Evolutionary conservation across 1,140 invertebrate genomes (phyloP), one percentile per base, ranked within the genome.

Genomic region (Musca domestica): DNA sequence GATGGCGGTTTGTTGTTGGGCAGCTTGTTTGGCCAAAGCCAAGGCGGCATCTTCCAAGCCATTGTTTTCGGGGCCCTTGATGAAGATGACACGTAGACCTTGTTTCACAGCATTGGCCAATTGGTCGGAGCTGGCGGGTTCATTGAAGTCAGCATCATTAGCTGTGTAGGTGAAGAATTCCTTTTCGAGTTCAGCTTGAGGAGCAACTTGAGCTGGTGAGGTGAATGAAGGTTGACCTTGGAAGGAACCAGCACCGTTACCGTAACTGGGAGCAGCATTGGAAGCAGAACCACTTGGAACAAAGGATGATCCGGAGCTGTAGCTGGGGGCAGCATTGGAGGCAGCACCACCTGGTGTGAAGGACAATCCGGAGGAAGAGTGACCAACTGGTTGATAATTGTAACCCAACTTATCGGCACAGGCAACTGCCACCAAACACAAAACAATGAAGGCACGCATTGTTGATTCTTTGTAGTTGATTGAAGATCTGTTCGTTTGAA

Each of bases 341-440:
- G 25, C 17, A 63, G 25, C 51, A 23, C 70, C 71, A 46, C 71
- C 73, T 14, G 77, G 77, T 17, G 68, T 48, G 63, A 76, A 79
- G 2, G 74, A 79, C 0, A 75, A 67, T 3, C 76, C 77, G 2
- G 77, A 77, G 1, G 67, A 6, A 0, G 77, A 80, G 41, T 77
- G 74, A 14, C 65, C 73, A 41, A 77, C 76, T 14, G 76, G 77
- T 64, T 77, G 72, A 52, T 79, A 80, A 52, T 80, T 80, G 66
- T 80, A 80, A 52, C 77, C 77, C 63, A 80, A 71, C n/a, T 78
- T 76, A 54, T 77, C 77, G 46, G 77, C 74, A 12, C 61, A 70
- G 72, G 75, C 73, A 69, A 71, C 58, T 69, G 71, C 73, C n/a
- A 74, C 64, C 1, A 80, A 51, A 70, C 77, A 67, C 72, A 72